Evolutionary conservation across 2,888 invertebrate genomes (phyloP), one percentile per base, ranked within the genome.

Genomic region (Ichneumoninae sp.): DNA sequence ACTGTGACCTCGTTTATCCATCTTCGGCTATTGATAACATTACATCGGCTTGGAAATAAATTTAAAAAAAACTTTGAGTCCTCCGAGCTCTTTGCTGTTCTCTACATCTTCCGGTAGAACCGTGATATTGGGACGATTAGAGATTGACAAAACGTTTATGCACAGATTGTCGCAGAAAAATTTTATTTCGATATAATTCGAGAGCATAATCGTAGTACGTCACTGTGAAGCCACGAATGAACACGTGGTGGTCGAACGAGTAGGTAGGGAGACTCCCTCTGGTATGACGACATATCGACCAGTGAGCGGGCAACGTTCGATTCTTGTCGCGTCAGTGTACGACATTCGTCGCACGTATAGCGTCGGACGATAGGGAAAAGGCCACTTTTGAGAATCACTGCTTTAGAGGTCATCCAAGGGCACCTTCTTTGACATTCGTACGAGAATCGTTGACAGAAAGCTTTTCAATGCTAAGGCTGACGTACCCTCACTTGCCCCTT

Each of bases 371-470:
- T 26, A 60, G 47, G 16, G 47, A 68, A 50, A 66, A 33, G 30
- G 47, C 57, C 16, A 2, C 75, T 68, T 57, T 81, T 92, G 92
- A 91, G 91, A 88, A 89, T 85, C 91, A 54, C 88, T 81, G 86
- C 10, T 83, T 87, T 89, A 88, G 88, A 91, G 92, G 91, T 91
- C 90, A 88, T 54, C 77, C 91, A 92, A 92, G 91, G 92, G 90
- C 91, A 92, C 91, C 90, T 92, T 88, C 87, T 68, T 68, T 83
- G 91, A 91, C 90, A 91, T 92, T 92, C 86, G 71, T 8, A n/a
- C 50, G 71, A 80, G 83, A 87, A 89, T 83, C 87, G 85, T 84
- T 76, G 69, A 73, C 76, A 79, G 79, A 60, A 50, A 63, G 54
- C 50, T 85, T 83, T 87, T 85, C 85, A 88, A 76, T 85, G 85